Evolutionary conservation across 2,888 invertebrate species (phyloP), one percentile per base, ranked within the genome.

Genomic region (Laspeyria flexula): DNA sequence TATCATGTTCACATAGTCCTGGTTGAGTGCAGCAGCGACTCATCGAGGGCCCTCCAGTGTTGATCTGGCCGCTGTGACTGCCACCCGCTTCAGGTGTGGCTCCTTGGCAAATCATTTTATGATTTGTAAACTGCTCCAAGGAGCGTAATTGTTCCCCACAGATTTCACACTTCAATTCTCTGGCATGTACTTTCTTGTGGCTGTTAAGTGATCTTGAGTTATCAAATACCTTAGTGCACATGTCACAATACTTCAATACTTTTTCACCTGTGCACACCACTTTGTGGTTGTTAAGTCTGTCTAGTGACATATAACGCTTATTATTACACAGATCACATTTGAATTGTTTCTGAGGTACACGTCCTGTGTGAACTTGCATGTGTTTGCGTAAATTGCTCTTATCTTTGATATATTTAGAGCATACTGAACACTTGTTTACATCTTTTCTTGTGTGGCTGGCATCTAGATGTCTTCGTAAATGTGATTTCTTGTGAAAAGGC

Each of bases 141-240:
- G 93, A 89, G 55, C 93, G 88, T 49, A 91, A 81, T 74, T 93
- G 93, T 73, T 93, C 92, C 34, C 92, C 93, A 79, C 93, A 93
- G 53, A 78, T 83, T 45, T 93, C 92, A 81, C 93, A 93, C 63
- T 93, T 93, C 41, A 93, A 75, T 75, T 93, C 93, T 68, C 92
- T 85, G 41, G 93, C 92, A 81, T 93, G 93, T 52, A 93, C 92
- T 73, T 93, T 93, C 67, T 91, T 92, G 80, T 93, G 93, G 73
- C 93, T 93, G 71, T 93, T 93, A 31, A 93, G 77, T 30, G 93
- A 93, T 71, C 93, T 85, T 43, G 93, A 93, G 72, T 93, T 93
- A 66, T 93, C 93, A 83, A 93, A 93, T 29, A 93, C 93, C 79
- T 93, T 93, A 48, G 91, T 86, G 72, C 93, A 93, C 93, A 93